These are phyloP conservation scores for Athrips mouffetella DNA, from an alignment of 2,888 invertebrate genomes.

Conservation along the genomic window DNA sequence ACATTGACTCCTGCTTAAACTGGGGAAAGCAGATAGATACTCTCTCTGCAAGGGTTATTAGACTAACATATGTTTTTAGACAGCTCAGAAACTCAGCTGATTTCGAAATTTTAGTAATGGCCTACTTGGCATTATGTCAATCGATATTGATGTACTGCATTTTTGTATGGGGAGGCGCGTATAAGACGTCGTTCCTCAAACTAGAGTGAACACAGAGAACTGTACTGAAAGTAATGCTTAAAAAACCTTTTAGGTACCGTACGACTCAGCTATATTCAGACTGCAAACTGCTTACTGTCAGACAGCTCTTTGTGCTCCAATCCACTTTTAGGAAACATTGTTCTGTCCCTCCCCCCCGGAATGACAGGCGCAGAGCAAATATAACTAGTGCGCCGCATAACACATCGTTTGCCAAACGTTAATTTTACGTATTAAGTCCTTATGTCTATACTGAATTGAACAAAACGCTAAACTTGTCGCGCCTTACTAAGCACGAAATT, in stretches of 20 bases:
- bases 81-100: neutral
- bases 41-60: neutral
- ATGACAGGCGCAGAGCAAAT: neutral
- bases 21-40: neutral
- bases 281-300: neutral
- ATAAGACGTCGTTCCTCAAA: neutral
- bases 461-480: neutral
- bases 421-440: neutral
- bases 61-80: neutral
- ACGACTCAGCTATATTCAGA: neutral
- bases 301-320: neutral
- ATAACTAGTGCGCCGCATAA: neutral
- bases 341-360: neutral
- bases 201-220: neutral
- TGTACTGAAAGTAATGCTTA: neutral
- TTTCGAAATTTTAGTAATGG: neutral
- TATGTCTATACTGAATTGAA: neutral
- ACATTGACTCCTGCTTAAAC: neutral
- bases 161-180: neutral
- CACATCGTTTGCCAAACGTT: neutral
- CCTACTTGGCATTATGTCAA: neutral
- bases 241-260: neutral
- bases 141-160: neutral
- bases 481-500: neutral
- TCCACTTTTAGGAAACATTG: neutral